Evolutionary conservation across 2,113 vertebrate genomes (phyloP).

Genomic region (Notarius lentiginosus): DNA sequence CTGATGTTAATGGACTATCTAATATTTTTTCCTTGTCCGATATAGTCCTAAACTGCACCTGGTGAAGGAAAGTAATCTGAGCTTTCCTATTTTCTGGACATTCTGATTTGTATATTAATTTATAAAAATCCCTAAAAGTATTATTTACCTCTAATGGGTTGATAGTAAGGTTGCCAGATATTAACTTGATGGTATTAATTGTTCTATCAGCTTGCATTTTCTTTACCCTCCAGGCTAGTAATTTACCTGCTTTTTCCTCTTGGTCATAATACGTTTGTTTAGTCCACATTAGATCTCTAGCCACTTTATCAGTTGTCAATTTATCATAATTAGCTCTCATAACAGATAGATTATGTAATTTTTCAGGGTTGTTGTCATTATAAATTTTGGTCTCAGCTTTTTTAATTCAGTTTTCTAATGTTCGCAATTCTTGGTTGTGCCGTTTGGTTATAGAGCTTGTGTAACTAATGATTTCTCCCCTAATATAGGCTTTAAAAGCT

Average conservation of each 20-base stretch:
- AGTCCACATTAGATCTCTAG: too few species aligned
- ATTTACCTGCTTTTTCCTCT: too few species aligned
- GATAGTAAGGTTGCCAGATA: too few species aligned
- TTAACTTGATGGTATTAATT: too few species aligned
- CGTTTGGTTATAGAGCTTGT: background rate
- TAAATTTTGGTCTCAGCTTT: background rate
- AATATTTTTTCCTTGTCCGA: slow-evolving; percentile 3
- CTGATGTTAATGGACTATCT: background rate
- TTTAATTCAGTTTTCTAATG: background rate
- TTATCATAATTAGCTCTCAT: background rate
- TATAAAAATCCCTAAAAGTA: too few species aligned
- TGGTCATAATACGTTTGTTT: too few species aligned
- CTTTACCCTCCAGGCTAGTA: too few species aligned
- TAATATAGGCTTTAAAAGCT: background rate
- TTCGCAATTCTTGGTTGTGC: background rate
- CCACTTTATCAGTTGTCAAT: background rate
- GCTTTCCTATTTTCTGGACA: background rate
- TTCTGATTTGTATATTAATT: too few species aligned
- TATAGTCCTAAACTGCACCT: background rate
- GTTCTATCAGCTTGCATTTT: too few species aligned
- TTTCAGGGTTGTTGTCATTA: background rate
- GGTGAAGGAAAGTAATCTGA: background rate
- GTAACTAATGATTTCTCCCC: background rate
- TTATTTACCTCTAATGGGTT: too few species aligned
- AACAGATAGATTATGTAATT: too few species aligned